Conservation (phyloP, 1,140 invertebrate species). For the Drosophila repletoides region DNA sequence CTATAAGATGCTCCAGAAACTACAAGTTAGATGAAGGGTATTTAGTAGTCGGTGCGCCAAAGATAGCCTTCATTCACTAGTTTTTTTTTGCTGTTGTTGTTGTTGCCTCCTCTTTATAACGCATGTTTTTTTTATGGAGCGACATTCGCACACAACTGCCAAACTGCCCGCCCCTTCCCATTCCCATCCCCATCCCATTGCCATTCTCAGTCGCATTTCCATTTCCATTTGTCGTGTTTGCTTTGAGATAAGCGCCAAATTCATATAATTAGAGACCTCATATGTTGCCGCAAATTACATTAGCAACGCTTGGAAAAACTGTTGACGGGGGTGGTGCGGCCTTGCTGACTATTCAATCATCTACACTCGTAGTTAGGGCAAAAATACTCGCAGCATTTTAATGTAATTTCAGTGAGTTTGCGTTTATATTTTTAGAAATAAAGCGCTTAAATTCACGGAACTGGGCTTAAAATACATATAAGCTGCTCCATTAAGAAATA, state of each 20-base stretch:
- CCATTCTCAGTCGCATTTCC: slow-evolving; percentile 61
- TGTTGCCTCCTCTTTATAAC: slow-evolving; percentile 20
- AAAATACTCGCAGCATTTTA: slow-evolving; percentile 2
- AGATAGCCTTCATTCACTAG: too few species aligned
- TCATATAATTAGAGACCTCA: slow-evolving; percentile 74
- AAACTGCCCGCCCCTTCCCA: slow-evolving; percentile 28
- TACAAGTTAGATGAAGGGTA: too few species aligned
- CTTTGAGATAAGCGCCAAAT: slow-evolving; percentile 70
- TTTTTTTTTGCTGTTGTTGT: not conserved
- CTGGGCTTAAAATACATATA: not conserved
- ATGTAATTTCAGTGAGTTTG: not conserved
- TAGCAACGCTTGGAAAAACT: slow-evolving; percentile 39
- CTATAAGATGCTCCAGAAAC: too few species aligned
- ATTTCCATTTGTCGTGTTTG: slow-evolving; percentile 68
- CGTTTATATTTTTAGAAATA: too few species aligned
- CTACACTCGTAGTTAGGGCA: not conserved
- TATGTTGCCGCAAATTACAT: slow-evolving; percentile 67
- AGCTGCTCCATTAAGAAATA: too few species aligned
- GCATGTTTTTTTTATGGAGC: slow-evolving; percentile 43
- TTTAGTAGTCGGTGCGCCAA: too few species aligned
- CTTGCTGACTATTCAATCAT: not conserved
- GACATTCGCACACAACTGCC: slow-evolving; percentile 44
- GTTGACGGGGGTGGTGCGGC: not conserved
- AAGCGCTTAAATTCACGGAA: too few species aligned
- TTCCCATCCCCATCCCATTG: slow-evolving; percentile 32